Base-by-base conservation (phyloP, 2,797 vertebrate genomes). In the Bovichtus variegatus region DNA sequence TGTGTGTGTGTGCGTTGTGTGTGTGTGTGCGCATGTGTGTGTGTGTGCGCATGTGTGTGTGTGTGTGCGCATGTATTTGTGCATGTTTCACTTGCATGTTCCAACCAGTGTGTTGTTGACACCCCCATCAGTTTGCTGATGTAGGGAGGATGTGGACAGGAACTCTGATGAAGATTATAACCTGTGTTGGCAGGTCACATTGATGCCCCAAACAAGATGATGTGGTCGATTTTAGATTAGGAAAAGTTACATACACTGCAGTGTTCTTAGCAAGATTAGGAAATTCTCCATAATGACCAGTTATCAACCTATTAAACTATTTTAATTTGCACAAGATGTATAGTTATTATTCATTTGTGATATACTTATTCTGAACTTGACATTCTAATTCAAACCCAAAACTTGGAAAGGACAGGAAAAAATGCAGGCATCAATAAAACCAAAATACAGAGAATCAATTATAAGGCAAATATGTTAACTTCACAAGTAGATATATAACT, bases 1-100 rank as follows among this genome's bases (percentile, higher is more conserved):
- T 41, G 10, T 19, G 19, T 44, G n/a, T 44, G 36, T 44, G 21
- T 16, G 27, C 41, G 53, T 23, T 18, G 43, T 74, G 54, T 16
- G 23, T 66, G 13, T 29, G 2, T 66, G 50, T 16, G 18, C 8
- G 62, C n/a, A 41, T 54, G 60, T 27, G 51, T 44, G 41, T 53
- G 18, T 40, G 15, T 38, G 25, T 43, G 29, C 53, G 27, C 40
- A 34, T n/a, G 40, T 16, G 8, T 43, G 25, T 29, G 23, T 25
- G 54, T 7, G 3, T 57, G 36, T 47, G 2, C 74, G 58, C 31
- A 29, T 61, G 74, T 57, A 25, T 71, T 9, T 70, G 54, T 77
- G 80, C 65, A 57, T 77, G 76, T 51, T 41, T 66, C 21, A 55
- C 41, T 23, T 46, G 73, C 67, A 72, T 64, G 66, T 58, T 29